Base-by-base conservation (phyloP, 2,888 invertebrate genomes). In the Agrotis exclamationis region DNA sequence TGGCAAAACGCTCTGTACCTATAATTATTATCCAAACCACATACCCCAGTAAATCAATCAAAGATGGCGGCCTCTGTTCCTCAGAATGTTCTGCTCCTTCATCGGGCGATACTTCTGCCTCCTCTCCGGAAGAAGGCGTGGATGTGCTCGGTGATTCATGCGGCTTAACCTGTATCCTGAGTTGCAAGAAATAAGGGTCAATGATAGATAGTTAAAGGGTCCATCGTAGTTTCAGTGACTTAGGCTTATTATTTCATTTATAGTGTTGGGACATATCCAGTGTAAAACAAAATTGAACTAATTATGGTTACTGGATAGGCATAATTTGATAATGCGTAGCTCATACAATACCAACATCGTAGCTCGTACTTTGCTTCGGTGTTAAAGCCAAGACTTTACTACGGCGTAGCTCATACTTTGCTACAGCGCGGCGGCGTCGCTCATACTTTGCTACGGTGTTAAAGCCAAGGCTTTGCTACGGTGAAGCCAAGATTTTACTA, bases 11-110 rank as follows among this genome's bases (percentile, higher is more conserved):
- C 24, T 24, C 3, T 3, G 24, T 24, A 24, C 24, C 24, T 24
- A 24, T 13, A n/a, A 24, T n/a, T 18, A 33, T 33, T 0, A n/a
- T n/a, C n/a, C 11, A 51, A 33, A 47, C 9, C 0, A 22, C 70
- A 9, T 20, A 97, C 97, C 98, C 98, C 1, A 98, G 93, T n/a
- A 98, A 93, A 90, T 98, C 98, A 5, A 98, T 98, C 58, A 98
- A 94, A 0, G 98, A 97, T 0, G 98, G 96, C 2, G 97, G 97
- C 16, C 96, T 94, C 28, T 94, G 92, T 63, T 97, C 97, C 45
- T 94, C 96, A 0, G 91, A 76, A 64, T 92, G 93, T 67, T 95
- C 94, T 0, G 90, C 90, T 0, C 94, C 89, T 84, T 98, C 98
- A 83, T 97, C 97, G 0, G 97, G 97, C 0, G 97, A 97, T 83